Evolutionary conservation across 2,113 vertebrate genomes (phyloP).

Genomic region (Raphicerus campestris): DNA sequence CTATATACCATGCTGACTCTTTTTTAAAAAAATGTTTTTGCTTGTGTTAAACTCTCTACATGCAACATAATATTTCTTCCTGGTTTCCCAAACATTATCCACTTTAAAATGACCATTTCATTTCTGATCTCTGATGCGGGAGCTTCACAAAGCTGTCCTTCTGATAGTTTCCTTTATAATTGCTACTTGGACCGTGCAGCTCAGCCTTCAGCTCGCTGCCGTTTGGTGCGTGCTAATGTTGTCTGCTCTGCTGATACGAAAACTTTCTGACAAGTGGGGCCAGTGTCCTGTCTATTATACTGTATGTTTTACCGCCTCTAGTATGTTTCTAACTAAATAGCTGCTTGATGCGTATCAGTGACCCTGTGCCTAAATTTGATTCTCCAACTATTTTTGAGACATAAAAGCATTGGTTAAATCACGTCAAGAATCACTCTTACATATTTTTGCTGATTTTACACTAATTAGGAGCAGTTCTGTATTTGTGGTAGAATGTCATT

Average conservation of each 20-base stretch:
- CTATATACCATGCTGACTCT: neutral
- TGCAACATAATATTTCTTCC: neutral
- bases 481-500: neutral
- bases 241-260: neutral
- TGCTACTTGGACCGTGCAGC: neutral
- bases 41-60: neutral
- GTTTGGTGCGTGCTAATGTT: neutral
- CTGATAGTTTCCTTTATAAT: slow-evolving; percentile 16
- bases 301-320: neutral
- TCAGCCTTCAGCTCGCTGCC: neutral
- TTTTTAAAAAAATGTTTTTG: neutral
- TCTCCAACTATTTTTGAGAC: neutral
- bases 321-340: slow-evolving; percentile 20
- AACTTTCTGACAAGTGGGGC: neutral
- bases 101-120: slow-evolving; percentile 11
- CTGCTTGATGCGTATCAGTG: neutral
- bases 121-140: neutral
- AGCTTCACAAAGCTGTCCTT: neutral
- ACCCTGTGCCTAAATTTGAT: neutral
- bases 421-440: neutral
- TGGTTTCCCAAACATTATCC: neutral
- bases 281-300: neutral
- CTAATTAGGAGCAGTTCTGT: neutral
- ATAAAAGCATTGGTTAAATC: neutral
- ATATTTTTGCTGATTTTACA: neutral